phyloP scores from a whole-genome alignment of 2,113 vertebrate genomes.

The Chamaetylas fuelleborni region DNA sequence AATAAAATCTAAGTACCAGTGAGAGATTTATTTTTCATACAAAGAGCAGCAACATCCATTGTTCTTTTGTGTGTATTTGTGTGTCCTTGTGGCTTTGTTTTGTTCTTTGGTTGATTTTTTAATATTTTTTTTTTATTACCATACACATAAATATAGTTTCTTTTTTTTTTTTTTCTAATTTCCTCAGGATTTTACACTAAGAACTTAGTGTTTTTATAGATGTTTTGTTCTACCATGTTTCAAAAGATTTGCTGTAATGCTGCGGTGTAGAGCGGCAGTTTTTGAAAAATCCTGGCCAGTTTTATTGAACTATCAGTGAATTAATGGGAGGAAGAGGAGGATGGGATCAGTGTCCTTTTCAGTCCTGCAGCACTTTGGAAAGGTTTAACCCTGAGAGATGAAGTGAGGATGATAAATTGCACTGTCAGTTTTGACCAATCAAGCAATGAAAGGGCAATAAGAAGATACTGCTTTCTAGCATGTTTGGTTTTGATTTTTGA shows the following conservation, averaged over 20 bases:
- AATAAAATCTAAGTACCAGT: background rate
- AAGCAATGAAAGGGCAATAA: conserved; percentile 39
- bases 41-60: background rate
- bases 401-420: conserved; percentile 66
- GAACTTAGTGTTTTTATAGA: background rate
- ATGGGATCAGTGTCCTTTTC: background rate
- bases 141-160: background rate
- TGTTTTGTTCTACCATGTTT: background rate
- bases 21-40: background rate
- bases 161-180: background rate
- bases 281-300: background rate
- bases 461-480: background rate
- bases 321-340: background rate
- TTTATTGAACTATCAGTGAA: conserved; percentile 22
- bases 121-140: background rate
- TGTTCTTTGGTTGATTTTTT: background rate
- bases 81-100: background rate
- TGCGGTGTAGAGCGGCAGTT: background rate
- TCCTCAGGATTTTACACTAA: background rate
- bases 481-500: background rate
- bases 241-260: background rate
- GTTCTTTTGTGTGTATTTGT: background rate
- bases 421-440: conserved; percentile 61
- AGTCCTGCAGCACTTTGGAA: conserved; percentile 31
- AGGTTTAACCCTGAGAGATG: conserved; percentile 50